Evolutionary conservation across 2,113 vertebrate genomes (phyloP), one percentile per base, ranked within the genome.

Genomic region (Oryzias curvinotus): DNA sequence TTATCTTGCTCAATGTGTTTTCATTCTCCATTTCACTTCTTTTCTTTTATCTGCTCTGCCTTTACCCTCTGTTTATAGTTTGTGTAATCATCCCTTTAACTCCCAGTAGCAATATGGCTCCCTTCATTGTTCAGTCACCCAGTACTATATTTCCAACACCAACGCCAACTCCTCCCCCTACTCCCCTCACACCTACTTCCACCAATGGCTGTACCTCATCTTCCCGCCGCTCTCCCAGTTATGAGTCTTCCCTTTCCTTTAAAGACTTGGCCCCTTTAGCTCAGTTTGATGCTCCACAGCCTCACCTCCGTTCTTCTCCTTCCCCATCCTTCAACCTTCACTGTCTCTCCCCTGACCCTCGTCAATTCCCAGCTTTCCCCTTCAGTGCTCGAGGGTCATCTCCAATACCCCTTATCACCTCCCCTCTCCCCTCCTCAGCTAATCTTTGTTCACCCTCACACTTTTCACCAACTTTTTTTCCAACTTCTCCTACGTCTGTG

Each of bases 171-270:
- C 78, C 80, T 36, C 84, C 75, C 26, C 56, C 80, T 44, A 70
- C 81, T 64, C 85, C 86, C 14, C 48, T 81, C 58, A 57, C 71
- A 13, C 68, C 77, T 45, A 19, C 56, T 49, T 12, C 56, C 3
- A 26, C 16, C 47, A 15, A 80, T 85, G 62, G 79, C 86, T 21
- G 1, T 3, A 65, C 81, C 68, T 84, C 82, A 64, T 82, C 89
- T 81, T 78, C 68, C 62, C 55, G 87, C 69, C 91, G 90, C 83
- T 91, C 90, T 72, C 87, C 66, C 0, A 89, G 87, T 77, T 90
- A 90, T 3, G 86, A 88, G 61, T 87, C 80, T 5, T 90, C 89
- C 19, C 81, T 90, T 63, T 84, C 71, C 0, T 77, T 85, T 36
- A 79, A 80, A 77, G 89, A 88, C 71, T 74, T 90, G 73, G 87